Evolutionary conservation across 2,888 invertebrate genomes (phyloP), one percentile per base, ranked within the genome.

Genomic region (Pseudococcus jackbeardsleyi): DNA sequence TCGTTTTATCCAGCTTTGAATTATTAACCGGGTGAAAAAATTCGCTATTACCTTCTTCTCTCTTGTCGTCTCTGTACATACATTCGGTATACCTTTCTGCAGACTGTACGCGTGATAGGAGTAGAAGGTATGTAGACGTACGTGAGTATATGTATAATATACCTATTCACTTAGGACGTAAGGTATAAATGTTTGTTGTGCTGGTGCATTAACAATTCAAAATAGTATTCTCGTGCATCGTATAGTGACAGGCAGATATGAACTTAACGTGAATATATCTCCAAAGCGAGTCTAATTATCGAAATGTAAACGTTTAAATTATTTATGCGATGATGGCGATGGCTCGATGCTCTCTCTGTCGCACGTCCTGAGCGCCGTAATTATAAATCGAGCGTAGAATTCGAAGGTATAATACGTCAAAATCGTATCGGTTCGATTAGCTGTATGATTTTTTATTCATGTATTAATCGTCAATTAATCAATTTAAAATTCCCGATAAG

Each of bases 261-360:
- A 64, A 64, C 22, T 64, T 22, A 59, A n/a, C 59, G 59, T 59
- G n/a, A 7, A 59, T n/a, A 59, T 64, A 64, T 64, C 12, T 59
- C 17, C 64, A 22, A 3, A 64, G 22, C 22, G 8, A 64, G 39
- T 77, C 77, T 77, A 77, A 77, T 77, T 77, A 77, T 77, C 77
- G 17, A 77, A 42, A 77, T 77, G 77, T 77, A 77, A 77, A 39
- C 77, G 77, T 33, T 77, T 77, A n/a, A 77, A 77, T 77, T 77
- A 77, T 77, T 77, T 42, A 77, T 42, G 12, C 39, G 39, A n/a
- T n/a, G 77, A 77, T 33, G 26, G 26, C 22, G 22, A 59, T n/a
- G 7, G 17, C 12, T n/a, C 12, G n/a, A 17, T 59, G 19, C 33
- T 12, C 72, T 0, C 12, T 50, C 42, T 42, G 42, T 42, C 1